Conservation (phyloP, 2,888 invertebrate species). For the Sycophila texana region DNA sequence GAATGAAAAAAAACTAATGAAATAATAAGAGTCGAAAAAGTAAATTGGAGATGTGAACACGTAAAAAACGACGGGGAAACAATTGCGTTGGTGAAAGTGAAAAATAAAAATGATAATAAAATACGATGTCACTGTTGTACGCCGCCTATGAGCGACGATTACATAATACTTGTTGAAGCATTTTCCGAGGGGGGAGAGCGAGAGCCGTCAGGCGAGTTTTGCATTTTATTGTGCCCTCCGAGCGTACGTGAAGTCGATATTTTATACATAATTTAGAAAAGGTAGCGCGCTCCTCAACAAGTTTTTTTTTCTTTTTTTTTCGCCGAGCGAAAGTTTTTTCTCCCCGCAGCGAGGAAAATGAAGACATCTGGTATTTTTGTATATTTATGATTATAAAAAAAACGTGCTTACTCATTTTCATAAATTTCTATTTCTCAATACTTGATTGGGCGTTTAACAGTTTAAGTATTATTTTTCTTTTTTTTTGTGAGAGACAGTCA, state of each 20-base stretch:
- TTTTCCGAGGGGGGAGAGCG: conserved; percentile 6
- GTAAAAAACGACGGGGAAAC: too few species aligned
- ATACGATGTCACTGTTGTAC: conserved; percentile 20
- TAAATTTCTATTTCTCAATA: not conserved
- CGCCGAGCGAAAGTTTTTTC: conserved; percentile 7
- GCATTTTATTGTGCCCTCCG: conserved; percentile 28
- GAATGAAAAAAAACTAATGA: conserved; percentile 57
- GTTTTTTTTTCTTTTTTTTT: conserved; percentile 23
- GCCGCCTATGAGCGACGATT: conserved; percentile 11
- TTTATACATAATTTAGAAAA: conserved; percentile 26
- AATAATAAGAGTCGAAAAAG: conserved; percentile 30
- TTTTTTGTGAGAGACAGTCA: not conserved
- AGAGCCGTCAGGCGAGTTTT: conserved; percentile 46
- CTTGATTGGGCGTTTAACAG: too few species aligned
- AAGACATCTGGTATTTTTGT: conserved; percentile 32
- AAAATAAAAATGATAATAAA: conserved; percentile 14
- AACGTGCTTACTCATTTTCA: conserved; percentile 6
- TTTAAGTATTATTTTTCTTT: not conserved
- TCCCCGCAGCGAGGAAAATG: not conserved
- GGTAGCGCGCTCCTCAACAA: not conserved
- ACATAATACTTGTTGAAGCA: conserved; percentile 36
- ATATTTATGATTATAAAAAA: conserved; percentile 12
- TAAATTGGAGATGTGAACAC: conserved; percentile 14
- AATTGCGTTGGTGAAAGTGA: conserved; percentile 8
- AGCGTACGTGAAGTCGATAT: conserved; percentile 28